phyloP scores from a whole-genome alignment of 2,888 invertebrate species.

The Mythimna ferrago region DNA sequence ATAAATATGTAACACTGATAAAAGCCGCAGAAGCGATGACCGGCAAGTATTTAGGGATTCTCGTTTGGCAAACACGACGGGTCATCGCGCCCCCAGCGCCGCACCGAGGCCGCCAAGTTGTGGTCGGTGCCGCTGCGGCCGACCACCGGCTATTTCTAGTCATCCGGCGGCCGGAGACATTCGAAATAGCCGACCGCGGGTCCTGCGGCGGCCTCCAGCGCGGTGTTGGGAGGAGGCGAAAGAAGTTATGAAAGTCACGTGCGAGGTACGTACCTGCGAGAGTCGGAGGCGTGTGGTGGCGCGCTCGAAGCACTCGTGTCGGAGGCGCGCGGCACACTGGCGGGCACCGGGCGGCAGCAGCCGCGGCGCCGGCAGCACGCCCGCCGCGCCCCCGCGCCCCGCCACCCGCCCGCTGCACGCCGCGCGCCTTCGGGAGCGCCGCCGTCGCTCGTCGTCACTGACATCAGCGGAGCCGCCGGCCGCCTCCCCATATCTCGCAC shows the following conservation, averaged over 20 bases:
- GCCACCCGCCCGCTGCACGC: constrained; percentile 79
- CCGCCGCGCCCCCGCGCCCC: constrained; percentile 81
- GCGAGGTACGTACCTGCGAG: constrained; percentile 85
- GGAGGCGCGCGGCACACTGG: constrained; percentile 89
- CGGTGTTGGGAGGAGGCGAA: constrained; percentile 54
- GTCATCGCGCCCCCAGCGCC: constrained; percentile 77
- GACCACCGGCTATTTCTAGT: constrained; percentile 77
- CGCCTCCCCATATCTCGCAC: constrained; percentile 82
- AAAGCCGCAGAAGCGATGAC: constrained; percentile 88
- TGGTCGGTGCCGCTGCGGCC: constrained; percentile 70
- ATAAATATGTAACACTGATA: constrained; percentile 91
- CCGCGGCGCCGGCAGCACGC: constrained; percentile 83
- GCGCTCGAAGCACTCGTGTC: constrained; percentile 84
- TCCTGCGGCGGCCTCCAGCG: constrained; percentile 57
- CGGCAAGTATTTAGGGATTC: constrained; percentile 87
- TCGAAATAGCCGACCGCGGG: constrained; percentile 61
- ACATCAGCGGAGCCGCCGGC: constrained; percentile 79
- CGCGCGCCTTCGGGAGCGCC: constrained; percentile 73
- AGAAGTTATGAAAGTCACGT: constrained; percentile 74
- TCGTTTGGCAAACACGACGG: constrained; percentile 81
- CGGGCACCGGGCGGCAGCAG: constrained; percentile 75
- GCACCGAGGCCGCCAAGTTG: constrained; percentile 70
- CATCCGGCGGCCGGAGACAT: constrained; percentile 66
- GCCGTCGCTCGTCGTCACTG: constrained; percentile 80
- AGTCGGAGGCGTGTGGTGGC: constrained; percentile 74